Conservation (phyloP, 2,888 invertebrate genomes). For the Prosopocoilus inquinatus region DNA sequence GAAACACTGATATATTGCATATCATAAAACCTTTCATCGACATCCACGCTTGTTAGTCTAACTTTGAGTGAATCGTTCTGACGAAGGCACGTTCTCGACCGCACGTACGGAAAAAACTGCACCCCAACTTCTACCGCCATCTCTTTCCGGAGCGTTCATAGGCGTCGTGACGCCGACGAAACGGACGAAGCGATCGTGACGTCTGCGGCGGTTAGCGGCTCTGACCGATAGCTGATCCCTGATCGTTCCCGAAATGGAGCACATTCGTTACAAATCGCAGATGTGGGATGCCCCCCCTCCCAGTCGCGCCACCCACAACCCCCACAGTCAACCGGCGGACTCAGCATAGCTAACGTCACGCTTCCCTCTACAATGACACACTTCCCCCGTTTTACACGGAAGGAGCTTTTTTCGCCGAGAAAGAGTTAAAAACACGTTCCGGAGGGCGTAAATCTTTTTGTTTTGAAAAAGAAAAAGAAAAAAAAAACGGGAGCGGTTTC, state of each 20-base stretch:
- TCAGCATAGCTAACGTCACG: background rate
- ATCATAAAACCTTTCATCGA: conserved; percentile 13
- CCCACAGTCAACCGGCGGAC: conserved; percentile 1
- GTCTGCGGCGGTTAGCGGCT: conserved; percentile 9
- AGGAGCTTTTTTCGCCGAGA: background rate
- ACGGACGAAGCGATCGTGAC: conserved; percentile 16
- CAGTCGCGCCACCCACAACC: background rate
- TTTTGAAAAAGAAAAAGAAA: background rate
- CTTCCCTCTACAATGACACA: background rate
- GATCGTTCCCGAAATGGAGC: conserved; percentile 35
- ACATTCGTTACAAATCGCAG: conserved; percentile 39
- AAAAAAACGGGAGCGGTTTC: background rate
- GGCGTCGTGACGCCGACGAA: background rate
- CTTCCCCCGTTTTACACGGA: background rate
- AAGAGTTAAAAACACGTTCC: background rate
- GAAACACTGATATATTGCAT: conserved; percentile 13
- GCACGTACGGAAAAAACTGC: conserved; percentile 24
- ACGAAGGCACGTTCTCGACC: conserved; percentile 24
- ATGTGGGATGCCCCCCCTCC: conserved; percentile 20
- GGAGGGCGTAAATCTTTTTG: background rate
- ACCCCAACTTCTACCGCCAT: conserved; percentile 15
- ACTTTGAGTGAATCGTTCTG: conserved; percentile 19
- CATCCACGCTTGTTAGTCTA: conserved; percentile 13
- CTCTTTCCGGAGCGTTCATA: conserved; percentile 7
- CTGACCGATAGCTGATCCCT: conserved; percentile 33